These are phyloP conservation scores for Iphiclides podalirius DNA, from an alignment of 2,888 invertebrate genomes.

Conservation along the genomic window DNA sequence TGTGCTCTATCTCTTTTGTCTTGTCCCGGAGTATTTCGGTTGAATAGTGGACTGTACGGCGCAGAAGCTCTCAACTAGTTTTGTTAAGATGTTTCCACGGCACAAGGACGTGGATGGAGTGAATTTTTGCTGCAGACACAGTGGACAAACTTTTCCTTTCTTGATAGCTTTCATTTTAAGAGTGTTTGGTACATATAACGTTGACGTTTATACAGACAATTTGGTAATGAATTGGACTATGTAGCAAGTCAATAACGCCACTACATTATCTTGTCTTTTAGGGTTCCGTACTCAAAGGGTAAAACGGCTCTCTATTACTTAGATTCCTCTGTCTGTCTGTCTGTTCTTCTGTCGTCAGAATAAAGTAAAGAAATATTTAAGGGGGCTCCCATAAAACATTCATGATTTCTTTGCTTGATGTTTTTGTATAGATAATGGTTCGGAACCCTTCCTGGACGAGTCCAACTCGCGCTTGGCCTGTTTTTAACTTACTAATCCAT, in stretches of 20 bases:
- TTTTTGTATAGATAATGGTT: too few species aligned
- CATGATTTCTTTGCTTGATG: too few species aligned
- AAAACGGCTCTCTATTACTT: too few species aligned
- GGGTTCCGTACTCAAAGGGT: too few species aligned
- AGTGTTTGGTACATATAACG: background rate
- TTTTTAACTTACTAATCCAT: too few species aligned
- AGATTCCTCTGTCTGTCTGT: too few species aligned
- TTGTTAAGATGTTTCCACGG: constrained; percentile 16
- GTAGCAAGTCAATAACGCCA: background rate
- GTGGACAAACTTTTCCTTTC: background rate
- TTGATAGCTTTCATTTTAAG: constrained; percentile 4
- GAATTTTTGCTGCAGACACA: constrained; percentile 8
- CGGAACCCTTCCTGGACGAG: too few species aligned
- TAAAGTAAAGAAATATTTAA: too few species aligned
- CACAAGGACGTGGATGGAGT: constrained; percentile 3
- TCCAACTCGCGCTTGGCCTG: too few species aligned
- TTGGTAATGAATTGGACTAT: background rate
- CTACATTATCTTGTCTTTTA: too few species aligned
- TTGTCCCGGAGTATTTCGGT: constrained; percentile 5
- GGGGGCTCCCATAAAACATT: too few species aligned
- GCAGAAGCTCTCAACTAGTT: constrained; percentile 15
- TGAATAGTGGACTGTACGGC: constrained; percentile 3
- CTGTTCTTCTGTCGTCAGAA: too few species aligned
- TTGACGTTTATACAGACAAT: background rate
- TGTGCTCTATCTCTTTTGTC: constrained; percentile 16